Conservation (phyloP, 2,888 invertebrate species). For the Coenonympha glycerion region DNA sequence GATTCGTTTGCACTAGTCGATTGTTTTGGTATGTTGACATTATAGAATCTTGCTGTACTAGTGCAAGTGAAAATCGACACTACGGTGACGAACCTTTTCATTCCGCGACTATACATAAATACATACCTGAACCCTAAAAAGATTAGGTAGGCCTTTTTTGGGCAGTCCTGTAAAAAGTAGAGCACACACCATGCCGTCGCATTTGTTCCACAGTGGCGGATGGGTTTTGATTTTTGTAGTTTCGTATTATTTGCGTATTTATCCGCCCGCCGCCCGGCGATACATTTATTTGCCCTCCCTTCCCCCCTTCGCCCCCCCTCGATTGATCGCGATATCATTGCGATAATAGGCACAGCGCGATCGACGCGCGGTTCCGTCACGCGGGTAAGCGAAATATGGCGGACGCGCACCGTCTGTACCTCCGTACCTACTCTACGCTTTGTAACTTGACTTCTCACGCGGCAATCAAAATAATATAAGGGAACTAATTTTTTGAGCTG, state of each 20-base stretch:
- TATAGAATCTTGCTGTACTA: too few species aligned
- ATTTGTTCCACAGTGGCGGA: conserved; percentile 66
- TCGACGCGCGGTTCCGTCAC: conserved; percentile 60
- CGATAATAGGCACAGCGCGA: conserved; percentile 68
- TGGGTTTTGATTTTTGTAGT: conserved; percentile 77
- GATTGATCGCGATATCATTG: conserved; percentile 77
- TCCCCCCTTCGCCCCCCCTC: conserved; percentile 40
- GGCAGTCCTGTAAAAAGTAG: too few species aligned
- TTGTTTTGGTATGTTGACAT: too few species aligned
- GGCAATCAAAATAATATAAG: too few species aligned
- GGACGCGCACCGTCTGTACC: conserved; percentile 40
- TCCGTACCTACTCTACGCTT: too few species aligned
- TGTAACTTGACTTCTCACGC: conserved; percentile 5
- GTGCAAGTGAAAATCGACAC: too few species aligned
- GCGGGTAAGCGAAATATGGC: conserved; percentile 57
- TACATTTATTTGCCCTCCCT: conserved; percentile 68
- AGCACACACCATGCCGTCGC: conserved; percentile 39
- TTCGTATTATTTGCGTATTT: conserved; percentile 77
- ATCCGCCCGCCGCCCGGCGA: conserved; percentile 72
- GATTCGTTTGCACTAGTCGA: too few species aligned
- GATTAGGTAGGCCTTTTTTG: too few species aligned
- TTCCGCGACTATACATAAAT: too few species aligned
- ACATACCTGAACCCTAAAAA: too few species aligned
- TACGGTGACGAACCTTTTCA: too few species aligned
- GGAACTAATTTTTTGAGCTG: too few species aligned